These are phyloP conservation scores for Erebia palarica DNA, from an alignment of 2,888 invertebrate genomes.

Conservation along the genomic window DNA sequence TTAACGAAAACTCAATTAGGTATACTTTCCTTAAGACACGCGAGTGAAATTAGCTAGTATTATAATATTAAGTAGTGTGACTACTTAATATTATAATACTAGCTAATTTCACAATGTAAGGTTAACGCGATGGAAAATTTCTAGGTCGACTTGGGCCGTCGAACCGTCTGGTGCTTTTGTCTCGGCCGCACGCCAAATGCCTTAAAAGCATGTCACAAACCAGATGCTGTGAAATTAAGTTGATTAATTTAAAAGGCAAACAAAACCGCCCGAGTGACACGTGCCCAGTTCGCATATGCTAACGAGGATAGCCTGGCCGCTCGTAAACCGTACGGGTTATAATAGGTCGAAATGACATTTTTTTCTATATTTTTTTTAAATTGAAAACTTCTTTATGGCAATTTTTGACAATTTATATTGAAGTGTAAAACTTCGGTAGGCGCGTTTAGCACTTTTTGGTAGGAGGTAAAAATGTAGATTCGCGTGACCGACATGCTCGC, in stretches of 20 bases:
- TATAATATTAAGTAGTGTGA: not conserved
- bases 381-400: too few species aligned
- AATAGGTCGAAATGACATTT: constrained; percentile 48
- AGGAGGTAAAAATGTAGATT: too few species aligned
- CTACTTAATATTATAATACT: too few species aligned
- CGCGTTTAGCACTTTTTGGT: too few species aligned
- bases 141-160: constrained; percentile 5
- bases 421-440: too few species aligned
- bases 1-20: too few species aligned
- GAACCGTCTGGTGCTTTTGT: constrained; percentile 11
- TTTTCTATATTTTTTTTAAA: too few species aligned
- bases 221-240: constrained; percentile 51
- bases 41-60: not conserved
- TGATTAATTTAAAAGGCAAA: constrained; percentile 47
- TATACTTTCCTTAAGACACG: not conserved
- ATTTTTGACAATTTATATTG: too few species aligned
- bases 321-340: constrained; percentile 49
- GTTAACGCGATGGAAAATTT: constrained; percentile 1
- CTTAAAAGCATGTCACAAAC: constrained; percentile 25
- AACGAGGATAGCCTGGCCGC: constrained; percentile 44
- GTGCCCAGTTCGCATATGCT: constrained; percentile 58
- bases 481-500: too few species aligned
- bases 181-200: constrained; percentile 20
- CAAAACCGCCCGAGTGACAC: constrained; percentile 49
- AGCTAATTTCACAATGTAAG: too few species aligned